Evolutionary conservation across 2,888 invertebrate species (phyloP), one percentile per base, ranked within the genome.

Genomic region (Ceramica pisi): DNA sequence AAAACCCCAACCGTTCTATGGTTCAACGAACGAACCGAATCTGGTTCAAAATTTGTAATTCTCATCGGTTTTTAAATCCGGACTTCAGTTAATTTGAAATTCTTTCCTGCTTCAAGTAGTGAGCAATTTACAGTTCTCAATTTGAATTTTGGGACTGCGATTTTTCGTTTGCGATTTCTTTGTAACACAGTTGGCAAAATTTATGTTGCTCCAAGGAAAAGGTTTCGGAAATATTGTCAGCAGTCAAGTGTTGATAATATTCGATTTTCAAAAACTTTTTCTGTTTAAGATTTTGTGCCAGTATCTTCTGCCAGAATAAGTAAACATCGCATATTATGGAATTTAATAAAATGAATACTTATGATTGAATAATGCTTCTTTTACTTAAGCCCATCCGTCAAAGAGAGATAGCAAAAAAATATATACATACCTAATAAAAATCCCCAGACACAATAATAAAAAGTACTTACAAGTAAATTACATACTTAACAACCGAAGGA

Each of bases 11-110:
- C 23, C 16, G 35, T 6, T 19, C 84, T 86, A 88, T 80, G 88
- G 90, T 90, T 91, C 91, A 87, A 79, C 83, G 88, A 78, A 89
- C 90, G 88, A 46, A 76, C 81, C 66, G 81, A 75, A 78, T 78
- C 71, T 78, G 84, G 87, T 87, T 87, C 88, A 81, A 86, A 87
- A 92, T 92, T 91, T 93, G 89, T 91, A 91, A 91, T 92, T 93
- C 91, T 88, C 88, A 90, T 87, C 78, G 50, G 44, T 60, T 67
- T 55, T 78, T 71, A 79, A 86, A 86, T 81, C 77, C 77, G 73
- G 72, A 79, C 73, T 31, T 81, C 71, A 67, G 70, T 71, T 75
- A 69, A 81, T 84, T 86, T 88, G 75, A 79, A 80, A 78, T 80
- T 78, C 69, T 21, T 70, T 78, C 64, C 61, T 65, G 67, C n/a